A percentile compares a stretch with the other conserved stretches of the same genome.
phyloP scores from a whole-genome alignment of 2,888 invertebrate genomes.

The Pasiphila rectangulata region DNA sequence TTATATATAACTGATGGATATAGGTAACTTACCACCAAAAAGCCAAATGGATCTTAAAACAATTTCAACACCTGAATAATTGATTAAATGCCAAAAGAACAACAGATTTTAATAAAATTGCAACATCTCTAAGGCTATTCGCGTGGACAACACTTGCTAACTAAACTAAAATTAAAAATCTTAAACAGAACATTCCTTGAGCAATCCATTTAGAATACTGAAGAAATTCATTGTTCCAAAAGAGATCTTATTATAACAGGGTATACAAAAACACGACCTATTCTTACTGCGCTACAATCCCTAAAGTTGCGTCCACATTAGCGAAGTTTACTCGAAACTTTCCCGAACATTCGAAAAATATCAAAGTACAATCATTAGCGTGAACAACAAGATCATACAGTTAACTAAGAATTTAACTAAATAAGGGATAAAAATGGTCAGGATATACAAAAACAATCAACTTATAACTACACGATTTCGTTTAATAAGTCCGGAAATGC shows the following conservation, averaged over 20 bases:
- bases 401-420: conserved; percentile 52
- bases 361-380: conserved; percentile 20
- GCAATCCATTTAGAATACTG: conserved; percentile 46
- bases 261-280: conserved; percentile 45
- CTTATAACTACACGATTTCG: conserved; percentile 41
- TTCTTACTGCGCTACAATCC: conserved; percentile 44
- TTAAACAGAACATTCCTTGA: conserved; percentile 61
- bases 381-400: conserved; percentile 30
- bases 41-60: conserved; percentile 3
- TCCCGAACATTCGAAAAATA: conserved; percentile 1
- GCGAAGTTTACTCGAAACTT: conserved; percentile 2
- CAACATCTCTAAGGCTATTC: conserved; percentile 23
- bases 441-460: conserved; percentile 44
- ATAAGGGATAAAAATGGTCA: conserved; percentile 30
- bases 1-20: conserved; percentile 27
- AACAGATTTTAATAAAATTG: conserved; percentile 26
- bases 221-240: conserved; percentile 64
- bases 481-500: conserved; percentile 26
- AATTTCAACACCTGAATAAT: conserved; percentile 16
- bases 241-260: conserved; percentile 51
- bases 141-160: conserved; percentile 27
- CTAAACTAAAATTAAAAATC: conserved; percentile 27
- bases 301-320: conserved; percentile 32
- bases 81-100: conserved; percentile 20
- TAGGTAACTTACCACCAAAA: neutral